These are phyloP conservation scores for Myrmophylax atrothorax DNA, from an alignment of 2,113 vertebrate species.

Conservation along the genomic window DNA sequence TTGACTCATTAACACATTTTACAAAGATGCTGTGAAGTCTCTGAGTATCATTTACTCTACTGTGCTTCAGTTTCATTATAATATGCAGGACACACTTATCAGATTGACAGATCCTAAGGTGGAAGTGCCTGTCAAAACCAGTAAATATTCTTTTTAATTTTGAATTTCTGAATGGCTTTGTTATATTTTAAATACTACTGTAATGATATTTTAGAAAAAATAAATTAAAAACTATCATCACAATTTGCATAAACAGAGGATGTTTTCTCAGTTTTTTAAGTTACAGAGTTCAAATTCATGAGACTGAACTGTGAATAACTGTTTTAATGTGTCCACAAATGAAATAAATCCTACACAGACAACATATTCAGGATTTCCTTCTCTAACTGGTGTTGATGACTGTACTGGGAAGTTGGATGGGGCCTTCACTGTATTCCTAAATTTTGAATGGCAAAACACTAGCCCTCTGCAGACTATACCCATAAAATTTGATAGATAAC, in stretches of 20 bases:
- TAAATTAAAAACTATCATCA: background rate
- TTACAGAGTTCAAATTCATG: background rate
- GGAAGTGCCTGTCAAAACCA: background rate
- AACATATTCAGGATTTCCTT: background rate
- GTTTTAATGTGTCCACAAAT: background rate
- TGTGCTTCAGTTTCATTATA: background rate
- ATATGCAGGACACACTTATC: background rate
- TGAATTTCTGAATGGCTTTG: background rate
- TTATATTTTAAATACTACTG: slow-evolving; percentile 32
- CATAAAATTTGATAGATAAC: background rate
- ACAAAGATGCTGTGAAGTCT: background rate
- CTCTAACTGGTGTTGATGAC: background rate
- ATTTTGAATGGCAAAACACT: background rate
- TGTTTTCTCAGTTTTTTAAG: background rate
- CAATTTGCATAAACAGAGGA: background rate
- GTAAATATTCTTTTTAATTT: background rate
- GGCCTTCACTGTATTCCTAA: background rate
- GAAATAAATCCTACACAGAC: background rate
- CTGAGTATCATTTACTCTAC: background rate
- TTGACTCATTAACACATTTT: background rate
- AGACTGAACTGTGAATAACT: background rate
- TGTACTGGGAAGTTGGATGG: background rate
- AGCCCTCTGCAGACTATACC: background rate
- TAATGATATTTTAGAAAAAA: background rate
- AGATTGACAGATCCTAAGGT: background rate